A percentile compares a stretch with the other conserved stretches of the same genome.
Evolutionary conservation across 2,888 invertebrate species (phyloP).

Genomic region (Tanypteryx hageni): DNA sequence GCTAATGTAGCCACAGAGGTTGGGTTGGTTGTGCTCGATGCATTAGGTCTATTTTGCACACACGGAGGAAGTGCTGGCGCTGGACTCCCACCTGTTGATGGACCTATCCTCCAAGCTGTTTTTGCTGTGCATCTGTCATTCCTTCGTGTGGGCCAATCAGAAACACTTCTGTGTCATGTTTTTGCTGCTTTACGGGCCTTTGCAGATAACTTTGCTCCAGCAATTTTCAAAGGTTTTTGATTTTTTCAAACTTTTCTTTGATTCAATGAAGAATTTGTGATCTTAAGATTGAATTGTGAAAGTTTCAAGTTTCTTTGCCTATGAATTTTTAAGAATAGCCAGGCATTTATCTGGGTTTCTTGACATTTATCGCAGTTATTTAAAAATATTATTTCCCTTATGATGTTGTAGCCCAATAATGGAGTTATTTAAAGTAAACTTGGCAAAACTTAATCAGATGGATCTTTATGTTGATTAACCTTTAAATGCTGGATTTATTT

Average conservation of each 20-base stretch:
- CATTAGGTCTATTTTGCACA: slow-evolving; percentile 89
- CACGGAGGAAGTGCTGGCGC: slow-evolving; percentile 80
- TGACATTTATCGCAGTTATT: too few species aligned
- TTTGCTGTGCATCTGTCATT: slow-evolving; percentile 92
- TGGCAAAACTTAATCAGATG: too few species aligned
- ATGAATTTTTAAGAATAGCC: too few species aligned
- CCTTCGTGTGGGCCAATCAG: slow-evolving; percentile 93
- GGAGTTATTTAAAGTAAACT: too few species aligned
- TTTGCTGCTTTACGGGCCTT: slow-evolving; percentile 95
- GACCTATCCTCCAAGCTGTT: slow-evolving; percentile 87
- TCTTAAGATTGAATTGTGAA: not conserved
- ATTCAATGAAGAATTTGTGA: not conserved
- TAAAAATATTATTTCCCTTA: too few species aligned
- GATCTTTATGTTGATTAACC: too few species aligned
- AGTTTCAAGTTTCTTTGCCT: too few species aligned
- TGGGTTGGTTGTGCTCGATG: slow-evolving; percentile 91
- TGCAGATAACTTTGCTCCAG: slow-evolving; percentile 91
- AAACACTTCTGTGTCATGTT: slow-evolving; percentile 91
- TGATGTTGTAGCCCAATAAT: too few species aligned
- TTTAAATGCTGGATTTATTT: too few species aligned
- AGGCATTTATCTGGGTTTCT: too few species aligned
- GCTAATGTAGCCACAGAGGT: slow-evolving; percentile 93
- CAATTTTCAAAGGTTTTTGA: slow-evolving; percentile 86
- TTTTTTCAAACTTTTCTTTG: not conserved
- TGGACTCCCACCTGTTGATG: slow-evolving; percentile 80